A percentile compares a stretch with the other conserved stretches of the same genome.
phyloP scores from a whole-genome alignment of 2,113 vertebrate species.

The Orientallactaga bullata region DNA sequence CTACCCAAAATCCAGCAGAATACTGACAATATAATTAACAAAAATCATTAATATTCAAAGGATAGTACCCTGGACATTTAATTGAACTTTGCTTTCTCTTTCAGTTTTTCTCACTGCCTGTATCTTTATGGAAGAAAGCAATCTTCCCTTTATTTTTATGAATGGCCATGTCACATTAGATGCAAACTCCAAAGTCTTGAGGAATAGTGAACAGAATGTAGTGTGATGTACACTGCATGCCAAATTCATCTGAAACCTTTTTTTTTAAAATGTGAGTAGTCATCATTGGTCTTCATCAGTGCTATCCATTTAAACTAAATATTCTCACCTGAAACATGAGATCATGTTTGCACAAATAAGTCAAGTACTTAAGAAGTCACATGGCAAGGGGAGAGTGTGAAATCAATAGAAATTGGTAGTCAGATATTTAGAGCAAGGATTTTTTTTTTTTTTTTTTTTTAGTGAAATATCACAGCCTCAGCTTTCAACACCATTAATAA shows the following conservation, averaged over 20 bases:
- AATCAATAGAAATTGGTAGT: not conserved
- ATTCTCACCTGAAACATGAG: not conserved
- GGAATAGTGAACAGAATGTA: not conserved
- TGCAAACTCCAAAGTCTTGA: not conserved
- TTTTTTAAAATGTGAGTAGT: not conserved
- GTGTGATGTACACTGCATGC: not conserved
- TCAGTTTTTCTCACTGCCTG: accelerated
- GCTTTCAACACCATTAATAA: not conserved
- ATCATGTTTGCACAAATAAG: not conserved
- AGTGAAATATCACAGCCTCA: not conserved
- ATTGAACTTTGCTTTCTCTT: not conserved
- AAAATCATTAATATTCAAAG: not conserved
- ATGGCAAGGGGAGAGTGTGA: not conserved
- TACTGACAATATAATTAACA: not conserved
- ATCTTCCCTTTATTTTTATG: not conserved
- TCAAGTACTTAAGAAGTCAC: not conserved
- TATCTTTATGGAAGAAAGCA: not conserved
- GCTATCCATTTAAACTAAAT: not conserved
- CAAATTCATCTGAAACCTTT: not conserved
- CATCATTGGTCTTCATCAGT: not conserved
- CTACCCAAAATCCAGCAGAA: not conserved
- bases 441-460: too few relatives aligned
- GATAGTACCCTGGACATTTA: not conserved
- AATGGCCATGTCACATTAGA: not conserved
- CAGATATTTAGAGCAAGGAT: not conserved